Evolutionary conservation across 2,797 vertebrate species (phyloP).

Genomic region (Vireo griseus): DNA sequence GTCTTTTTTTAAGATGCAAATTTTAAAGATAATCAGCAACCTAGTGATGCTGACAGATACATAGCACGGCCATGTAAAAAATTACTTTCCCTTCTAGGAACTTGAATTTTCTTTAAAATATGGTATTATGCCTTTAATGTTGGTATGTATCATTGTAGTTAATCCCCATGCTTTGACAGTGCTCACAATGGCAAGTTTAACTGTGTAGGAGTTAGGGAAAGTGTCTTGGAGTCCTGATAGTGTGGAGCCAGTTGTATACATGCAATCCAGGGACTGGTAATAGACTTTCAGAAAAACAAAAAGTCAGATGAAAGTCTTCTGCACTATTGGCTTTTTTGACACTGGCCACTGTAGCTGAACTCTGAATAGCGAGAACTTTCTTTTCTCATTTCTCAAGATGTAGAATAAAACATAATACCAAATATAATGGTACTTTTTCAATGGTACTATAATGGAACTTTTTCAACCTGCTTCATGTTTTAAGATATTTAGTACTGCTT

Average conservation of each 20-base stretch:
- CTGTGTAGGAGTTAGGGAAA: background rate
- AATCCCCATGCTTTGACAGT: background rate
- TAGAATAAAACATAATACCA: background rate
- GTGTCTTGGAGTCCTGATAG: background rate
- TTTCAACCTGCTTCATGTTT: background rate
- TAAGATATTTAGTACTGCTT: background rate
- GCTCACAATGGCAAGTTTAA: background rate
- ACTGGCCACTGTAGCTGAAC: background rate
- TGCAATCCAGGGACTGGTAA: background rate
- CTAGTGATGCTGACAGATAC: background rate
- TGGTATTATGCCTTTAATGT: background rate
- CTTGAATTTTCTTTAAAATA: background rate
- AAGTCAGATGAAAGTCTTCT: background rate
- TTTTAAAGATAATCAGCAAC: background rate
- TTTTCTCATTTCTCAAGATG: background rate
- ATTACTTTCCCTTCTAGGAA: background rate
- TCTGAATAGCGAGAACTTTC: background rate
- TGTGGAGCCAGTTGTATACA: background rate
- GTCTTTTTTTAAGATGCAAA: background rate
- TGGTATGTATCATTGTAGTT: background rate
- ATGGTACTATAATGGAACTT: too few species aligned
- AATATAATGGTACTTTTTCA: too few species aligned
- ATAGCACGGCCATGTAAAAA: background rate
- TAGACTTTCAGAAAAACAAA: background rate
- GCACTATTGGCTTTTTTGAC: background rate